These are phyloP conservation scores for Drosophila paramelanica DNA, from an alignment of 2,888 invertebrate genomes.

Conservation along the genomic window DNA sequence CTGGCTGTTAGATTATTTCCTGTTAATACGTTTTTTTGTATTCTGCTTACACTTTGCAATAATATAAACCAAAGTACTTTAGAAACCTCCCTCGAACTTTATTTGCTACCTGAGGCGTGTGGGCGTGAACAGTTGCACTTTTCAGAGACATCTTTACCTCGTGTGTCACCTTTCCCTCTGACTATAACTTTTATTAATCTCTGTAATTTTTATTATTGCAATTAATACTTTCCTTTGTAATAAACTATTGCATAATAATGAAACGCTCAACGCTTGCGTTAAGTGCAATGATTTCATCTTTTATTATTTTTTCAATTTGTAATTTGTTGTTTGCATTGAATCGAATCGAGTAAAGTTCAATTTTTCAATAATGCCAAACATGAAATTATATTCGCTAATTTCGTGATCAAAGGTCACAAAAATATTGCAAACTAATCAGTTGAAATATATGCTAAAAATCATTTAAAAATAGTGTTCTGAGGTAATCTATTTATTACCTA, in stretches of 20 bases:
- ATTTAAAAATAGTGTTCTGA: conserved; percentile 2
- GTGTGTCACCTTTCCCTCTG: conserved; percentile 5
- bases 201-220: conserved; percentile 20
- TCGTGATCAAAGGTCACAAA: conserved; percentile 19
- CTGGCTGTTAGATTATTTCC: too few species aligned
- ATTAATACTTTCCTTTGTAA: conserved; percentile 11
- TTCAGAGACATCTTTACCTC: conserved; percentile 7
- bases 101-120: neutral
- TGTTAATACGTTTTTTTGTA: too few species aligned
- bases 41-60: too few species aligned
- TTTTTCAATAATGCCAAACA: conserved; percentile 15
- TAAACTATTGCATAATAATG: conserved; percentile 2
- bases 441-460: neutral
- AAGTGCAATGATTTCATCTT: neutral
- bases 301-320: conserved; percentile 1
- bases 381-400: conserved; percentile 3
- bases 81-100: conserved; percentile 4
- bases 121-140: conserved; percentile 32
- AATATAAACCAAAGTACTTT: neutral
- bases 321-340: conserved; percentile 3
- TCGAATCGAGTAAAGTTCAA: conserved; percentile 2
- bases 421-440: neutral
- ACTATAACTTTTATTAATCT: conserved; percentile 43
- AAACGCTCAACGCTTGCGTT: neutral
- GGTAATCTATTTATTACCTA: too few species aligned